phyloP scores from a whole-genome alignment of 2,888 invertebrate species.

The Gortyna flavago region DNA sequence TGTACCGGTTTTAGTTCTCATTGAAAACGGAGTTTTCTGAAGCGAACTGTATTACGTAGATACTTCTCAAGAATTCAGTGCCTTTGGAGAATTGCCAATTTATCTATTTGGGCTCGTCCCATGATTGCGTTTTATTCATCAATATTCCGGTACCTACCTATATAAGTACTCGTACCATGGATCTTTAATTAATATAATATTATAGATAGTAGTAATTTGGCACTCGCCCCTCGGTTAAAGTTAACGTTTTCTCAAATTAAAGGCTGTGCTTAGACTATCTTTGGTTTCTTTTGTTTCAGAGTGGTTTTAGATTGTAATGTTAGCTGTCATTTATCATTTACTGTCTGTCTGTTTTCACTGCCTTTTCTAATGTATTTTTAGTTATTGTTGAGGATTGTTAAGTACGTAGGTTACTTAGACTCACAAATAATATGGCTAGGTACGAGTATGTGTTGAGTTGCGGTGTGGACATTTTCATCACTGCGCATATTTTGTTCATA shows the following conservation, averaged over 20 bases:
- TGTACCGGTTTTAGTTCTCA: background rate
- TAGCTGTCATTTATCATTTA: slow-evolving; percentile 42
- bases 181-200: background rate
- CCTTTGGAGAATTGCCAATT: background rate
- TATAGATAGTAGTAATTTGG: background rate
- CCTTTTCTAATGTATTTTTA: slow-evolving; percentile 38
- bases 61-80: background rate
- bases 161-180: background rate
- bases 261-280: slow-evolving; percentile 74
- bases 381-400: slow-evolving; percentile 11
- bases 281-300: slow-evolving; percentile 52
- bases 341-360: slow-evolving; percentile 48
- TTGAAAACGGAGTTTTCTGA: background rate
- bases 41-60: background rate
- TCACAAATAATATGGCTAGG: background rate
- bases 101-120: background rate
- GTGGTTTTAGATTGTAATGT: slow-evolving; percentile 49
- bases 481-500: background rate
- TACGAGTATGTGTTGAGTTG: background rate
- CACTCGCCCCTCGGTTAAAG: slow-evolving; percentile 39
- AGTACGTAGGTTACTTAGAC: background rate
- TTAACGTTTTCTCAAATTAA: slow-evolving; percentile 70
- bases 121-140: slow-evolving; percentile 9
- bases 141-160: slow-evolving; percentile 1
- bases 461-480: background rate